phyloP scores from a whole-genome alignment of 2,888 invertebrate genomes.

The Melinaea marsaeus region DNA sequence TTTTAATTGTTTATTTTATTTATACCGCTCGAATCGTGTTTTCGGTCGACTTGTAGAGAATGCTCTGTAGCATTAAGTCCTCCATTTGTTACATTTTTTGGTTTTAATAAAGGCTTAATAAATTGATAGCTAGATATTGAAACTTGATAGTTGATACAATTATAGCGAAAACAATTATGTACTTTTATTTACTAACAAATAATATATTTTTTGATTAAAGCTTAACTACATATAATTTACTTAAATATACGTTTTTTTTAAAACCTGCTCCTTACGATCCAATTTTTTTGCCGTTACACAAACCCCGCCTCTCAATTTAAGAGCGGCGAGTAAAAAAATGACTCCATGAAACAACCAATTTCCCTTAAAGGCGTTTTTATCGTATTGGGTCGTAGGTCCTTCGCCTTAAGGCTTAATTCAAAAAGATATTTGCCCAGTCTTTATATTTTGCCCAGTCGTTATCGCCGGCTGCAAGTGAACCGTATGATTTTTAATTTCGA shows the following conservation, averaged over 20 bases:
- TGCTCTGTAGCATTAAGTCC: no score
- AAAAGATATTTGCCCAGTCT: slow-evolving; percentile 27
- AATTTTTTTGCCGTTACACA: slow-evolving; percentile 32
- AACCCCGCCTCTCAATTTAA: slow-evolving; percentile 35
- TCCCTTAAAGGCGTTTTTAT: slow-evolving; percentile 28
- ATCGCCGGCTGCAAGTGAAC: slow-evolving; percentile 31
- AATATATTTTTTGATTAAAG: neutral
- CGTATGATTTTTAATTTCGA: slow-evolving; percentile 32
- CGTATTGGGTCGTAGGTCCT: slow-evolving; percentile 29
- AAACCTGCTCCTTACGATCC: slow-evolving; percentile 32
- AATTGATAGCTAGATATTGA: no score
- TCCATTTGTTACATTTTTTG: no score
- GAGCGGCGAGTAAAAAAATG: slow-evolving; percentile 30
- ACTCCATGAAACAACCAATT: slow-evolving; percentile 31
- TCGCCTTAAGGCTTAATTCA: slow-evolving; percentile 32
- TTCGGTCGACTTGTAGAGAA: no score
- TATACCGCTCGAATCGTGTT: no score
- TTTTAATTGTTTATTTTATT: no score
- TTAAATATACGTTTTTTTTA: slow-evolving; percentile 16
- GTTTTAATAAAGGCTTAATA: no score
- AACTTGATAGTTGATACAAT: no score
- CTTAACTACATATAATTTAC: neutral
- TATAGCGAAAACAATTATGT: neutral
- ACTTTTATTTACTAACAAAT: neutral
- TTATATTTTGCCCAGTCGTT: slow-evolving; percentile 31